Percentiles rank a stretch among this genome's conserved stretches.
Conservation (phyloP, 2,113 vertebrate species). For the Rostratula benghalensis region DNA sequence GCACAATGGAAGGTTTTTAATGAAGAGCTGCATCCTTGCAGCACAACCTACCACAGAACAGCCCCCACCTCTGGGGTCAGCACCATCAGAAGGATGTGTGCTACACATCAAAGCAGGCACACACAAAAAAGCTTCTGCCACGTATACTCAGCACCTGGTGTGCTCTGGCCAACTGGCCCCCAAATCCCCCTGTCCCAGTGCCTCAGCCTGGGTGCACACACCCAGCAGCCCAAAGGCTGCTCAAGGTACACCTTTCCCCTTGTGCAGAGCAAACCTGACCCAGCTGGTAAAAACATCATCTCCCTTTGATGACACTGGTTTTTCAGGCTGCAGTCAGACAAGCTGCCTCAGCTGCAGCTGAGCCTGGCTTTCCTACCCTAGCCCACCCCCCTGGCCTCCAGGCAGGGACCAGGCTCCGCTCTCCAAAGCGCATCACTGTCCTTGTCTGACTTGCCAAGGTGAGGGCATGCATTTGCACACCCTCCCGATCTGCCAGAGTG, state of each 20-base stretch:
- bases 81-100: rapidly evolving
- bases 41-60: neutral
- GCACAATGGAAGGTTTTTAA: neutral
- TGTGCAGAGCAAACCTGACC: neutral
- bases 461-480: neutral
- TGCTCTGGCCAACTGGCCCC: neutral
- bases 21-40: neutral
- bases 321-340: neutral
- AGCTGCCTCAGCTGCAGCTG: neutral
- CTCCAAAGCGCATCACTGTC: neutral
- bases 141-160: neutral
- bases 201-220: neutral
- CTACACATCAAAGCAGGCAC: neutral
- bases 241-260: neutral
- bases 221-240: neutral
- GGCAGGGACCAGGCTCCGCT: neutral
- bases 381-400: rapidly evolving
- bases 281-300: neutral
- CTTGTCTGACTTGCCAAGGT: neutral
- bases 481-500: neutral
- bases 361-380: neutral
- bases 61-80: neutral
- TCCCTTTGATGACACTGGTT: neutral
- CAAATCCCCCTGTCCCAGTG: neutral
- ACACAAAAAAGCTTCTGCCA: neutral